Evolutionary conservation across 2,797 vertebrate genomes (phyloP), one percentile per base, ranked within the genome.

Genomic region (Hyperoplus lanceolatus): DNA sequence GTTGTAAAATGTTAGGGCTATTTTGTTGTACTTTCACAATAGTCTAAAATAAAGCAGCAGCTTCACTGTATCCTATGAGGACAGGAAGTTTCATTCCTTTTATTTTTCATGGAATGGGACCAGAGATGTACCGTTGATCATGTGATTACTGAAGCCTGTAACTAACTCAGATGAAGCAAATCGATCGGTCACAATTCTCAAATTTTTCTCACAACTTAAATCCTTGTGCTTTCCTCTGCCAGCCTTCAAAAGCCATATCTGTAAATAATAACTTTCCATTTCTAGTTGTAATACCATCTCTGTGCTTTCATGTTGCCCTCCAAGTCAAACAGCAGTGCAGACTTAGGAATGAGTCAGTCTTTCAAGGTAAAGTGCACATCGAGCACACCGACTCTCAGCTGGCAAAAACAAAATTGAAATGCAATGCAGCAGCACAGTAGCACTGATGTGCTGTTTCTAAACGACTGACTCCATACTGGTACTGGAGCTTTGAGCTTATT

Each of bases 1-100:
- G 86, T 87, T 74, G 67, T 91, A 63, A 88, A 87, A 90, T 69
- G 87, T 89, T 86, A 82, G 86, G 80, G 83, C 75, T 91, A 79
- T 89, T 94, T 93, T 91, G 79, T 91, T 87, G 89, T 91, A 84
- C 79, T 89, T 91, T 90, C 77, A 87, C 82, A 87, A 51, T 82
- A 88, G 42, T 83, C 76, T 83, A 43, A 89, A 93, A 91, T 90
- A 92, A 93, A 93, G 80, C 82, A 73, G 70, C 73, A 79, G 80
- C 77, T 81, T 83, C 58, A 79, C 77, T 84, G 59, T 49, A 57
- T 29, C 29, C 29, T 29, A 29, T 29, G 59, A 74, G 75, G 68
- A 64, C 81, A 65, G 77, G 29, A 54, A 65, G 51, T 72, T 77
- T 78, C 36, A 42, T 65, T 77, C 12, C 8, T 58, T 14, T 11